Evolutionary conservation across 2,888 invertebrate genomes (phyloP), one percentile per base, ranked within the genome.

Genomic region (Mystacides longicornis): DNA sequence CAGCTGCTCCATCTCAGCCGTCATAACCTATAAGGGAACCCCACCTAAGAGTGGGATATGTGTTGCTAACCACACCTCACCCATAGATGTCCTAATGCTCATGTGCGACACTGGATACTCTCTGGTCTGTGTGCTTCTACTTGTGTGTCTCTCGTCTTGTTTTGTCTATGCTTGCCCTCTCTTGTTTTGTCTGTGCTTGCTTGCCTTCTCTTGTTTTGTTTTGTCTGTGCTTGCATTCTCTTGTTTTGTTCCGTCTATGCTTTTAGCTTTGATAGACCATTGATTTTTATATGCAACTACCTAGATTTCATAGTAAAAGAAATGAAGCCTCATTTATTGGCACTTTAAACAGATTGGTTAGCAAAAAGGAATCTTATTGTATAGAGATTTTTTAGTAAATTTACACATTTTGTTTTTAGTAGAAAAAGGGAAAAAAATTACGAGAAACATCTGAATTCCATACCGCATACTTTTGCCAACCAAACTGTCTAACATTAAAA

Each of bases 91-190:
- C 54, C 82, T 98, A 64, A 89, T 99, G 63, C 81, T 99, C 53
- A 94, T 96, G 83, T 93, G 93, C 72, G 98, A 99, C 76, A 93
- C 93, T 69, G 89, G 91, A 68, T 99, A 98, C 74, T 95, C 97
- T 47, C 77, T 99, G 93, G 97, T 96, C 81, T 79, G 87, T 83
- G 62, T 37, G 7, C 14, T 37, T 3, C 14, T 37, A 7, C n/a
- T 37, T 16, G 3, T 14, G 37, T 37, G n/a, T 7, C 14, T 37
- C 3, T 37, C 11, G 27, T 27, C 14, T 3, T 37, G 37, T 37
- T 37, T 37, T 37, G 37, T 37, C 14, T 3, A 7, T n/a, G n/a
- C n/a, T n/a, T n/a, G n/a, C n/a, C n/a, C n/a, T 37, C 3, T 37
- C 16, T 3, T 37, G 16, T 37, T 16, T 37, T 37, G 3, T 37